Conservation (phyloP, 2,797 vertebrate species). For the Crypturellus tataupa region DNA sequence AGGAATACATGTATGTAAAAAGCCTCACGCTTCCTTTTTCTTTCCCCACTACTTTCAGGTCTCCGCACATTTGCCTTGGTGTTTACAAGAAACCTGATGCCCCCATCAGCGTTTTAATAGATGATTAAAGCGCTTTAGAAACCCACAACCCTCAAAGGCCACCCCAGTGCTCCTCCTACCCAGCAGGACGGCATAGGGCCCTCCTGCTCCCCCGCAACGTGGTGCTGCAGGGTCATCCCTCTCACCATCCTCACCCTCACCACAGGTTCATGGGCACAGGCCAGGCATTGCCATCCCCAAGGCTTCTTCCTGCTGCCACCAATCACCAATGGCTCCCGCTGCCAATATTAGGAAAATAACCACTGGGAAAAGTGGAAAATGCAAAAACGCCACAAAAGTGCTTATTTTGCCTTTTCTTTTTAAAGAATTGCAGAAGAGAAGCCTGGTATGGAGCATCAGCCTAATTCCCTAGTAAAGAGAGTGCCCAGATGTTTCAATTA, state of each 20-base stretch:
- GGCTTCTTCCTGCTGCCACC: no score
- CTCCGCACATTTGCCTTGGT: neutral
- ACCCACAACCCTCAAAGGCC: accelerated
- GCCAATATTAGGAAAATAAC: neutral
- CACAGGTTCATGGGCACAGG: no score
- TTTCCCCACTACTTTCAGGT: neutral
- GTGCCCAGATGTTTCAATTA: neutral
- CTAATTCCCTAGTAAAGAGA: neutral
- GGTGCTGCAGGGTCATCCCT: no score
- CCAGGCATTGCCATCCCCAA: no score
- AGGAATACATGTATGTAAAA: accelerated
- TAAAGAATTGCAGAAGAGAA: neutral
- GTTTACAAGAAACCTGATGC: neutral
- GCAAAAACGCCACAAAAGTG: neutral
- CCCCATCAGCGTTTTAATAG: neutral
- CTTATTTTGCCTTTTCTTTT: neutral
- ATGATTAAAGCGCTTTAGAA: neutral
- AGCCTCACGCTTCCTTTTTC: accelerated
- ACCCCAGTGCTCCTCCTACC: neutral
- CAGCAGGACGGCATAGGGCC: neutral
- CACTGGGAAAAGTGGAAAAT: neutral
- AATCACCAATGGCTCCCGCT: neutral
- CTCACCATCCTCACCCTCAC: no score
- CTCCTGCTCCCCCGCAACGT: neutral
- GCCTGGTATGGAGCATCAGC: neutral